Evolutionary conservation across 2,888 invertebrate genomes (phyloP).

Genomic region (Sinhomidia bicolor): DNA sequence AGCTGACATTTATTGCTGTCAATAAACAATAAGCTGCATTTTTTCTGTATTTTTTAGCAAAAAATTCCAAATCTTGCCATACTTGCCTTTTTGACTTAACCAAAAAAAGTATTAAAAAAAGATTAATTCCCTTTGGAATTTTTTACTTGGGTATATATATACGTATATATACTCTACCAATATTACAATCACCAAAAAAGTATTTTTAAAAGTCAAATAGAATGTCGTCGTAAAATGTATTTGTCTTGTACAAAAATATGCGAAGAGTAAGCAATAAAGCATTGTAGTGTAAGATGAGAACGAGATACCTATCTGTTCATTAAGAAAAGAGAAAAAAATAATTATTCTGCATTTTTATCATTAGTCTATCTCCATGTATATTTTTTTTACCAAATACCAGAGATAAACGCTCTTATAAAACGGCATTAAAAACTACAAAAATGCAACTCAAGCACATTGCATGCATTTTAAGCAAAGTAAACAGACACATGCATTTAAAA

Average conservation of each 20-base stretch:
- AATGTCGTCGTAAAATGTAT: not conserved
- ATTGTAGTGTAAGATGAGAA: not conserved
- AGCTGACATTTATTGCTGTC: no score
- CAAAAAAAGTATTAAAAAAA: no score
- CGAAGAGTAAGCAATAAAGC: not conserved
- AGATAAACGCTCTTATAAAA: not conserved
- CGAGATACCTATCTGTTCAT: not conserved
- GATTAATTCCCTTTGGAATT: no score
- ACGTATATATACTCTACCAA: no score
- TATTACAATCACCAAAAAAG: no score
- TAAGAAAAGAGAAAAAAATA: not conserved
- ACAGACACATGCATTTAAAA: constrained; percentile 22
- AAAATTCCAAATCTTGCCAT: no score
- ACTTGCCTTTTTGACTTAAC: no score
- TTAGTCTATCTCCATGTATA: no score
- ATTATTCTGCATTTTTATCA: not conserved
- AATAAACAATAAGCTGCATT: no score
- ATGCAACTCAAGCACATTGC: not conserved
- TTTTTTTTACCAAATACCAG: not conserved
- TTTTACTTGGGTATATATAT: no score
- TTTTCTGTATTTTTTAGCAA: no score
- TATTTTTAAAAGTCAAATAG: no score
- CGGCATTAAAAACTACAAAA: not conserved
- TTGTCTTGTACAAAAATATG: not conserved
- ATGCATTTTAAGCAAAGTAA: constrained; percentile 29